Base-by-base conservation (phyloP, 2,113 vertebrate genomes). In the Pimephales promelas region DNA sequence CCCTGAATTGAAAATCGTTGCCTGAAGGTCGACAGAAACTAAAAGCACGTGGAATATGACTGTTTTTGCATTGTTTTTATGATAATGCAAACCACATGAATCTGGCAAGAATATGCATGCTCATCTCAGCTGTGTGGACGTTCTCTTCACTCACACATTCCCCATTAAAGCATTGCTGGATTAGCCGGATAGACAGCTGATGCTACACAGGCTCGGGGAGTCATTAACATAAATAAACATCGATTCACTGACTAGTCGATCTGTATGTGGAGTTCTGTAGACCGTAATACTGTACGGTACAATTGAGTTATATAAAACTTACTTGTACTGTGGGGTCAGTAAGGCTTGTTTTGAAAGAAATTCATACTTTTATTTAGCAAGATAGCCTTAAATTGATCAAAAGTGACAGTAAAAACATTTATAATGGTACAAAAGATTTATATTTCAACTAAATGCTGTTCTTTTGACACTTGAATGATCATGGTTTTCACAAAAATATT, bases 81-180 rank as follows among this genome's bases (percentile, higher is more conserved):
- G 68, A 71, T 40, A 71, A 16, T 45, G 40, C 40, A 71, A 45
- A 16, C 68, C 68, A 24, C 68, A 71, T 45, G 22, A 71, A 71
- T 71, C 68, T 71, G 40, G 40, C 40, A 47, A 24, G 24, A 47
- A 72, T 13, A 70, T 70, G 66, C 36, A n/a, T 70, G 22, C 36
- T 70, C 66, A 43, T 70, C 36, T 70, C 34, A 45, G 40, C 40
- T 72, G 40, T 45, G 68, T 72, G n/a, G 68, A 47, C 0, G 11
- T 8, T 72, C 40, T 26, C 2, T 43, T 45, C n/a, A 71, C n/a
- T 24, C 68, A 5, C 10, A 43, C 36, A n/a, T 22, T 10, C 20
- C 40, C 34, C 64, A 40, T 40, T 68, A 68, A 68, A 68, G 20
- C 40, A 16, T n/a, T 14, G 68, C 68, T 71, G 68, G 5, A 45